Percentiles rank a stretch among this genome's conserved stretches.
These are phyloP conservation scores for Vesta saturnalis DNA, from an alignment of 2,888 invertebrate genomes.

Conservation along the genomic window DNA sequence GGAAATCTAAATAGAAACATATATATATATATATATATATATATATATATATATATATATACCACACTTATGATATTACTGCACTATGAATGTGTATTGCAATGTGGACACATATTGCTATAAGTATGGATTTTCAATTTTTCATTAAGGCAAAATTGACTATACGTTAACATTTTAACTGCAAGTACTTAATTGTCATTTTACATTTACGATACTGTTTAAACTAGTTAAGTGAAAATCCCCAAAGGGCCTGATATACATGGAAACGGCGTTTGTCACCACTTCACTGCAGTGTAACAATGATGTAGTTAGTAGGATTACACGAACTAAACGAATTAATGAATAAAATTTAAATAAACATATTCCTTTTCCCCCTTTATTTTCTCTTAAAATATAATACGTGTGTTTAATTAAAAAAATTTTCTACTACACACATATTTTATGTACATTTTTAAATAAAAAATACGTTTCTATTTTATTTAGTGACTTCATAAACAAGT, in stretches of 20 bases:
- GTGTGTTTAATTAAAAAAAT: not conserved
- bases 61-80: no score
- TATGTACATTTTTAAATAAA: no score
- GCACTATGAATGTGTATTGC: no score
- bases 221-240: slow-evolving; percentile 30
- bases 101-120: no score
- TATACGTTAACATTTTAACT: slow-evolving; percentile 18
- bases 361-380: not conserved
- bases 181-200: slow-evolving; percentile 13
- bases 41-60: no score
- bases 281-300: slow-evolving; percentile 25
- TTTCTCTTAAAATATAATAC: not conserved
- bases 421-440: no score
- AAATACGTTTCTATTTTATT: no score
- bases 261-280: slow-evolving; percentile 28
- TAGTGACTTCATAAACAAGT: no score
- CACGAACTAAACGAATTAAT: slow-evolving; percentile 26
- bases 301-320: slow-evolving; percentile 28
- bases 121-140: not conserved
- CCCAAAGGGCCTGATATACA: slow-evolving; percentile 28
- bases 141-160: slow-evolving; percentile 20
- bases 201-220: slow-evolving; percentile 25
- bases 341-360: slow-evolving; percentile 18
- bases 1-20: no score
- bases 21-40: no score